phyloP scores from a whole-genome alignment of 2,797 vertebrate genomes.

The Spea hammondii region DNA sequence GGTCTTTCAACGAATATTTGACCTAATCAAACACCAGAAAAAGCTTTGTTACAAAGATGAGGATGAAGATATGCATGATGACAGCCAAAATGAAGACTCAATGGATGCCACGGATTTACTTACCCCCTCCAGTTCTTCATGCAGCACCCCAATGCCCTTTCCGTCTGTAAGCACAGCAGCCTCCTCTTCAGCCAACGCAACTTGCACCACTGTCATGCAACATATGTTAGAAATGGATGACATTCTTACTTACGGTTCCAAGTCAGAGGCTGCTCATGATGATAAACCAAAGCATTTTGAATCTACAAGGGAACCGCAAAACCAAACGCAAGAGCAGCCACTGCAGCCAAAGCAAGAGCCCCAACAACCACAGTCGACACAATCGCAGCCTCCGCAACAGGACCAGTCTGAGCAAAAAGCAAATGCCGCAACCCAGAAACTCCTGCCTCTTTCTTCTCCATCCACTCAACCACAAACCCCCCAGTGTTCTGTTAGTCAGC shows the following conservation, averaged over 20 bases:
- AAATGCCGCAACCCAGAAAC: constrained; percentile 75
- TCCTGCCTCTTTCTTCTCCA: constrained; percentile 79
- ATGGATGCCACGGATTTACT: constrained; percentile 90
- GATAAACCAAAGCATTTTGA: constrained; percentile 95
- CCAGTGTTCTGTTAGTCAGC: constrained; percentile 82
- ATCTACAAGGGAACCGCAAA: constrained; percentile 74
- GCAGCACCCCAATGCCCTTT: constrained; percentile 93
- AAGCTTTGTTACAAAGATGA: constrained; percentile 99
- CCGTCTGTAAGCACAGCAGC: constrained; percentile 85
- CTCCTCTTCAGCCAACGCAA: constrained; percentile 77
- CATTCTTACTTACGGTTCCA: constrained; percentile 74
- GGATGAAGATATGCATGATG: constrained; percentile 96
- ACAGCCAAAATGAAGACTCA: constrained; percentile 98
- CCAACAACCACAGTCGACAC: constrained; percentile 76
- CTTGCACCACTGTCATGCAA: constrained; percentile 71
- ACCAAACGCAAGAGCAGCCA: constrained; percentile 84
- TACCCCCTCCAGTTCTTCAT: constrained; percentile 93
- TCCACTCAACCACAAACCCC: constrained; percentile 78
- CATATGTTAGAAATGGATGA: constrained; percentile 81
- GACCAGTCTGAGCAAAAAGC: constrained; percentile 80
- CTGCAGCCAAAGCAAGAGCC: constrained; percentile 88
- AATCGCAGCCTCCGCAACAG: constrained; percentile 56
- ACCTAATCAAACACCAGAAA: constrained; percentile 99
- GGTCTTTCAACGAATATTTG: constrained; percentile 98
- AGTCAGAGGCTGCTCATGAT: constrained; percentile 68